Percentiles rank a stretch among this genome's conserved stretches.
Conservation (phyloP, 2,797 vertebrate genomes). For the Brachyrhaphis roseni region DNA sequence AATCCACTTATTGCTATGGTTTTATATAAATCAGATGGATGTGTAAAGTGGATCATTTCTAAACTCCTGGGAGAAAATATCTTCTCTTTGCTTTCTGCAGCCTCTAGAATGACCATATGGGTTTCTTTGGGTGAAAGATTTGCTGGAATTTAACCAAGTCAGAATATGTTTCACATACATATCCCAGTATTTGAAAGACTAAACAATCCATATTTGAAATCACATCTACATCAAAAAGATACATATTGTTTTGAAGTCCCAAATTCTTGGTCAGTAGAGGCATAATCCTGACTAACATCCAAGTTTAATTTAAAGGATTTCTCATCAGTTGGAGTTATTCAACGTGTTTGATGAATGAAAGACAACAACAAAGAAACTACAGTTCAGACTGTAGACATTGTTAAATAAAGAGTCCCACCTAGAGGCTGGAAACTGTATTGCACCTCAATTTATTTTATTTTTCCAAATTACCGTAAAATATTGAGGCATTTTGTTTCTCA, state of each 20-base stretch:
- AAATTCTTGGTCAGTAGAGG: neutral
- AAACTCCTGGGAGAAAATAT: conserved; percentile 60
- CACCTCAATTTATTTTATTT: neutral
- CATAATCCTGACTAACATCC: neutral
- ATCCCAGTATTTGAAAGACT: conserved; percentile 43
- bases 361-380: conserved; percentile 4
- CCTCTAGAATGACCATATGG: conserved; percentile 58
- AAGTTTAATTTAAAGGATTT: neutral
- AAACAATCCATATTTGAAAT: conserved; percentile 15
- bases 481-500: neutral
- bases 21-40: conserved; percentile 42
- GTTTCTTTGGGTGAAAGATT: neutral
- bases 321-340: neutral
- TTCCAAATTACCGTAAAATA: neutral
- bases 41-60: conserved; percentile 66
- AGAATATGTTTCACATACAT: conserved; percentile 65
- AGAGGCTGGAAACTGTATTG: conserved; percentile 38
- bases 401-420: conserved; percentile 49
- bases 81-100: conserved; percentile 54
- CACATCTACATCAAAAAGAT: conserved; percentile 1
- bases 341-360: conserved; percentile 15
- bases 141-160: conserved; percentile 18
- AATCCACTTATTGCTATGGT: conserved; percentile 33
- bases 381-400: conserved; percentile 15
- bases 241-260: neutral